Percentiles rank a stretch among this genome's conserved stretches.
Conservation (phyloP, 2,113 vertebrate species). For the Embiotoca jacksoni region DNA sequence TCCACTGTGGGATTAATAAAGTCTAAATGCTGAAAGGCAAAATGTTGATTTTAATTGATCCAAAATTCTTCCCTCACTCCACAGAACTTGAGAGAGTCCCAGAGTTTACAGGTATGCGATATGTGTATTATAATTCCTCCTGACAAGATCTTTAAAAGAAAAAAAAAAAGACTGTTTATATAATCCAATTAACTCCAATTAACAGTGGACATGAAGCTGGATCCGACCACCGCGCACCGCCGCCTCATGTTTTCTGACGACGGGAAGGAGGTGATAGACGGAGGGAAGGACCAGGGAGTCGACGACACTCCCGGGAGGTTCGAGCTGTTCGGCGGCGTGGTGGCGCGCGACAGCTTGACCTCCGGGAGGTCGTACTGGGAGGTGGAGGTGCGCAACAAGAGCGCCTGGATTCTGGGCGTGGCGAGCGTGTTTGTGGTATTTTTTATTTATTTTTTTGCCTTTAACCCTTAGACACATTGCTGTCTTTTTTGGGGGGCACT, state of each 20-base stretch:
- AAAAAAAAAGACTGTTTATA: background rate
- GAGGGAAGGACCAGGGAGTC: slow-evolving; percentile 23
- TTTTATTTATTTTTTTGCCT: no score
- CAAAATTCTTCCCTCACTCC: no score
- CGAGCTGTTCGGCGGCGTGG: slow-evolving; percentile 60
- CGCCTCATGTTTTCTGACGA: slow-evolving; percentile 64
- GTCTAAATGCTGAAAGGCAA: no score
- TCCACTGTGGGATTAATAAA: no score
- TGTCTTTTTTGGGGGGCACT: no score
- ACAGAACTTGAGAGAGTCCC: no score
- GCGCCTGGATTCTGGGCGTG: slow-evolving; percentile 79
- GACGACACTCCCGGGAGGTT: slow-evolving; percentile 54
- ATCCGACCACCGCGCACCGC: slow-evolving; percentile 63
- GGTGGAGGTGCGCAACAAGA: slow-evolving; percentile 75
- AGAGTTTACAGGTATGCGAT: no score
- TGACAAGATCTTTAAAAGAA: background rate
- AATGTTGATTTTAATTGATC: no score
- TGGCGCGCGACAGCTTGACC: slow-evolving; percentile 59
- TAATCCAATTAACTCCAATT: background rate
- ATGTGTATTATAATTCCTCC: no score
- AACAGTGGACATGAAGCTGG: slow-evolving; percentile 74
- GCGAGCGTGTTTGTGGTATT: no score
- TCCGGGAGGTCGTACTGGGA: slow-evolving; percentile 78
- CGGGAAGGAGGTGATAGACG: slow-evolving; percentile 63
- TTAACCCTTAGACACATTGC: no score